These are phyloP conservation scores for Parotocinclus haroldoi DNA, from an alignment of 2,797 vertebrate genomes.

Conservation along the genomic window DNA sequence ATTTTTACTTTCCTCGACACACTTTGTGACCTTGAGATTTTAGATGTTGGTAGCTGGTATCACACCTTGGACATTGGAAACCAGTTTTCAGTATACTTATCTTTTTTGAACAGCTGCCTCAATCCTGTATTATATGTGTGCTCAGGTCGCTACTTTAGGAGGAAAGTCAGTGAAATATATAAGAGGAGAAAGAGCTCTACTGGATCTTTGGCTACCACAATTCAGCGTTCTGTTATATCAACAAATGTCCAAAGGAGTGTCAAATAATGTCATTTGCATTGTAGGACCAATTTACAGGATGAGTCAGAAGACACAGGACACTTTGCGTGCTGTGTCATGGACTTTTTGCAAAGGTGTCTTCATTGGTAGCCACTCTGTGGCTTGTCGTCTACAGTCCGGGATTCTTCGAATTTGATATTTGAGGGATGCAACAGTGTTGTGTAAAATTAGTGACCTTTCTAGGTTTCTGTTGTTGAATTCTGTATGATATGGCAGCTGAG, in stretches of 20 bases:
- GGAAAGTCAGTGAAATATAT: constrained; percentile 79
- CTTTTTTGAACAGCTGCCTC: constrained; percentile 85
- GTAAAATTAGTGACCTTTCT: too few relatives aligned
- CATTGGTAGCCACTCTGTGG: too few relatives aligned
- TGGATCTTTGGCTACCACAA: constrained; percentile 58
- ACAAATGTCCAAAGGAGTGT: constrained; percentile 63
- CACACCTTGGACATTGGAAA: constrained; percentile 61
- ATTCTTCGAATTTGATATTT: too few relatives aligned
- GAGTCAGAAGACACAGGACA: too few relatives aligned
- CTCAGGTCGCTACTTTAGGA: constrained; percentile 86
- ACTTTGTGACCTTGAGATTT: constrained; percentile 48
- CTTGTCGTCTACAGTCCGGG: too few relatives aligned
- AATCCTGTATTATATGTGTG: constrained; percentile 89
- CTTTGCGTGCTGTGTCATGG: too few relatives aligned
- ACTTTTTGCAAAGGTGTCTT: too few relatives aligned
- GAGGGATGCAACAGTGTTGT: too few relatives aligned
- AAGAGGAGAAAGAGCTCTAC: constrained; percentile 53
- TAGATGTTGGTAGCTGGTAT: constrained; percentile 46
- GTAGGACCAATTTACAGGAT: neutral
- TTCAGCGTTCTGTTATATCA: constrained; percentile 61
- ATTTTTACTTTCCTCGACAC: constrained; percentile 76
- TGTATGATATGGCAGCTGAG: too few relatives aligned
- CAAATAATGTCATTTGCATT: constrained; percentile 57
- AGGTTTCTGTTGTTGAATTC: too few relatives aligned
- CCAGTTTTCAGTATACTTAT: constrained; percentile 74